Percentiles rank a stretch among this genome's conserved stretches.
These are phyloP conservation scores for Parazoanthus swiftii DNA, from an alignment of 92 coral and sea anemone species.

Conservation along the genomic window DNA sequence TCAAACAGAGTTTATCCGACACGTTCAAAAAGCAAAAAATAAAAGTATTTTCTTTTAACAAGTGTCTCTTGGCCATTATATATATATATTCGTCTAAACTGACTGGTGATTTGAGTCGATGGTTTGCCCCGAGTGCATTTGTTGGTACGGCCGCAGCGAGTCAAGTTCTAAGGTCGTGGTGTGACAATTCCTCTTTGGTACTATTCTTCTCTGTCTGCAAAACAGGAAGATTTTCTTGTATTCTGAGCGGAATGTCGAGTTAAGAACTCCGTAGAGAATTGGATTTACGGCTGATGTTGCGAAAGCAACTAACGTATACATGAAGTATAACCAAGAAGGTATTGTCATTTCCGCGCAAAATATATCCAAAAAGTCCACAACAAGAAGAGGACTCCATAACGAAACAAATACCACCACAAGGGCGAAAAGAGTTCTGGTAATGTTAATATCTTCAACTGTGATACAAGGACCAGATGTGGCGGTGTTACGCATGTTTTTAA, in stretches of 20 bases:
- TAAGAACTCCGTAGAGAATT: background rate
- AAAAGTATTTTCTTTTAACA: too few relatives aligned
- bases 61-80: too few relatives aligned
- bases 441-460: constrained; percentile 2
- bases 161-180: background rate
- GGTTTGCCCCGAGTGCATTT: background rate
- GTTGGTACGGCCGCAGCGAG: background rate
- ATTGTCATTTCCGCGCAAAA: background rate
- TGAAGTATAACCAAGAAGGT: background rate
- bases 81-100: too few relatives aligned
- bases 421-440: constrained; percentile 10
- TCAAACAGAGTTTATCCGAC: too few relatives aligned
- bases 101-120: too few relatives aligned
- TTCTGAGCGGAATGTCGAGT: constrained; percentile 6
- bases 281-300: background rate
- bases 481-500: background rate
- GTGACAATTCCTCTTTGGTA: background rate
- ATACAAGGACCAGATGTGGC: background rate
- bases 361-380: background rate
- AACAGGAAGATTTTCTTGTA: background rate
- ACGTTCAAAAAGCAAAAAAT: too few relatives aligned
- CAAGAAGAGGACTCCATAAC: background rate
- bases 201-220: background rate
- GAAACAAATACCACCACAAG: background rate
- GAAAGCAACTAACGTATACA: background rate